Percentiles rank a stretch among this genome's conserved stretches.
phyloP scores from a whole-genome alignment of 2,797 vertebrate genomes.

The Aeoliscus strigatus region DNA sequence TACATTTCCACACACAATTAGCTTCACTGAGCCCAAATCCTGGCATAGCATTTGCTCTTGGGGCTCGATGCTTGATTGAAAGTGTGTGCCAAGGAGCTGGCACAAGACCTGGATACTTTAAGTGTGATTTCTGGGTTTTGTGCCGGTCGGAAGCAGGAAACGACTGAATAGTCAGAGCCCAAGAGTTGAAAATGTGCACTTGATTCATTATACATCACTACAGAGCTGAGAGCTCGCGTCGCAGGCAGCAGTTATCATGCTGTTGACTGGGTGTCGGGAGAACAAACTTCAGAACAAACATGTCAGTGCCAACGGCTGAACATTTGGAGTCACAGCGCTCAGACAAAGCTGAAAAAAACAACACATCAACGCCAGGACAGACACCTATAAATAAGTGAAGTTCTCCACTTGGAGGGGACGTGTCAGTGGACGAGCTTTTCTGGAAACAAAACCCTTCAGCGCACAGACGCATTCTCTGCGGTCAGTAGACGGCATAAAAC shows the following conservation, averaged over 20 bases:
- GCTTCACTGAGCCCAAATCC: conserved; percentile 60
- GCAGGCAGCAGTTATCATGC: conserved; percentile 25
- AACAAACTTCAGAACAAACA: conserved; percentile 45
- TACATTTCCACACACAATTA: conserved; percentile 76
- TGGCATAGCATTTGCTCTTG: conserved; percentile 56
- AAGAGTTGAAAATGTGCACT: conserved; percentile 26
- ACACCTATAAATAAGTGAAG: conserved; percentile 39
- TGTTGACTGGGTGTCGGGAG: conserved; percentile 40
- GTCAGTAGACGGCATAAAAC: conserved; percentile 41
- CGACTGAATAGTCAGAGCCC: conserved; percentile 9
- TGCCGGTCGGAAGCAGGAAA: conserved; percentile 24
- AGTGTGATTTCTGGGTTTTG: conserved; percentile 45
- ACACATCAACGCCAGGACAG: conserved; percentile 6
- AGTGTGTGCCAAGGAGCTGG: conserved; percentile 55
- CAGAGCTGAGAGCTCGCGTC: conserved; percentile 24
- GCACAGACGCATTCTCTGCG: conserved; percentile 24
- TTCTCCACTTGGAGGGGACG: conserved; percentile 23
- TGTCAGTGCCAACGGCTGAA: conserved; percentile 20
- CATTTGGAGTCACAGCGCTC: conserved; percentile 13
- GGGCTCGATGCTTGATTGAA: conserved; percentile 46
- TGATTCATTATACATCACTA: conserved; percentile 48
- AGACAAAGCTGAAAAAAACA: conserved; percentile 30
- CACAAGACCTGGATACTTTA: conserved; percentile 38
- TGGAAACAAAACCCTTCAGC: conserved; percentile 30
- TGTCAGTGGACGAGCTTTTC: conserved; percentile 23